Conservation (phyloP, 2,113 vertebrate genomes). For the Syngnathoides biaculeatus region DNA sequence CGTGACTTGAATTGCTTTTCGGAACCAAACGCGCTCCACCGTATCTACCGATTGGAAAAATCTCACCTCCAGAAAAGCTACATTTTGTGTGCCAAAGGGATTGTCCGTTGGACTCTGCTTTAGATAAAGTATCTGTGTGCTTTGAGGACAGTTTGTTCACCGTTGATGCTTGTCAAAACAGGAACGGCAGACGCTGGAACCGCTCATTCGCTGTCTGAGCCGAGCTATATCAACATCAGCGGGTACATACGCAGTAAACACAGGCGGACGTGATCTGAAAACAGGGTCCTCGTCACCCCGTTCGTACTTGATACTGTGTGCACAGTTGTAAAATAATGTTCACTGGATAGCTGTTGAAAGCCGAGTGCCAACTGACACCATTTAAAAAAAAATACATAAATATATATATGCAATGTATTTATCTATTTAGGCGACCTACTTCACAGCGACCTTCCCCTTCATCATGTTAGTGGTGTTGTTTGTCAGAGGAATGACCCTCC, state of each 20-base stretch:
- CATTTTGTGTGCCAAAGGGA: background rate
- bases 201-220: background rate
- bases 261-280: background rate
- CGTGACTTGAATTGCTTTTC: background rate
- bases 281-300: background rate
- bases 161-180: constrained; percentile 7
- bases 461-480: constrained; percentile 81
- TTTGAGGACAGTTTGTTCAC: constrained; percentile 4
- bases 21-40: background rate
- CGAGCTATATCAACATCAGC: constrained; percentile 2
- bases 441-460: constrained; percentile 88
- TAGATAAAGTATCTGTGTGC: constrained; percentile 7
- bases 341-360: background rate
- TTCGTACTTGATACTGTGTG: background rate
- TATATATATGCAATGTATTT: background rate
- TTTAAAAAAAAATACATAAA: too few relatives aligned
- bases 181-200: background rate
- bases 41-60: background rate
- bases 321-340: background rate
- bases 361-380: background rate
- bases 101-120: background rate
- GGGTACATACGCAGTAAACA: background rate
- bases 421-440: constrained; percentile 78
- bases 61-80: background rate
- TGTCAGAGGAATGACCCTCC: constrained; percentile 80